Base-by-base conservation (phyloP, 1,140 invertebrate species). In the Aphidius gifuensis region DNA sequence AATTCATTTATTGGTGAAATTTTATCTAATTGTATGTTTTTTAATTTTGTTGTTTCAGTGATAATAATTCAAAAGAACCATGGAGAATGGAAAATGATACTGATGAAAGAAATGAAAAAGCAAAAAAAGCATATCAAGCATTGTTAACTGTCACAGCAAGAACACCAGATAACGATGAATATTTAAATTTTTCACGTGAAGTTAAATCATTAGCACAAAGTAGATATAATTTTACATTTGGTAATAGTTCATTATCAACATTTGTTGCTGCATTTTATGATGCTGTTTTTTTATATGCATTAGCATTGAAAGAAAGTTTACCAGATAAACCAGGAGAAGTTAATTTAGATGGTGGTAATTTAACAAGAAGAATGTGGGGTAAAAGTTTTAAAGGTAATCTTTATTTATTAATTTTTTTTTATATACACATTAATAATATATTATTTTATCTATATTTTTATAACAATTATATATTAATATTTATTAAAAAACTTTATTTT, bases 191-290 rank as follows among this genome's bases (percentile, higher is more conserved):
- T 74, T 93, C 92, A 44, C 83, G 87, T 43, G 83, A 89, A 77
- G 92, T 96, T 1, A 95, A 95, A 77, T 80, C 84, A 43, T 80
- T 92, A 7, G 93, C 93, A 0, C 83, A 87, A 40, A 83, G 83
- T 43, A 88, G 90, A 69, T 95, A 94, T 78, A 90, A 92, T 71
- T 94, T 92, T 74, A 87, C 86, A 1, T 90, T 90, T 66, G 87
- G 86, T 1, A 87, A 88, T 69, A 84, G 82, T 49, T 86, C 88
- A 7, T 87, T 92, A 2, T 91, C 90, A 7, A 89, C 90, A 21
- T 95, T 96, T 72, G 93, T 97, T 11, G 93, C 92, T 4, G 94
- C 95, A 0, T 97, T 99, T 78, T 96, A 98, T 74, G 97, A 99
- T 73, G 91, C 91, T 0, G 92, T 99, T 9, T 82, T 98, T 0